phyloP scores from a whole-genome alignment of 2,888 invertebrate species.

The Calliopum simillimum region DNA sequence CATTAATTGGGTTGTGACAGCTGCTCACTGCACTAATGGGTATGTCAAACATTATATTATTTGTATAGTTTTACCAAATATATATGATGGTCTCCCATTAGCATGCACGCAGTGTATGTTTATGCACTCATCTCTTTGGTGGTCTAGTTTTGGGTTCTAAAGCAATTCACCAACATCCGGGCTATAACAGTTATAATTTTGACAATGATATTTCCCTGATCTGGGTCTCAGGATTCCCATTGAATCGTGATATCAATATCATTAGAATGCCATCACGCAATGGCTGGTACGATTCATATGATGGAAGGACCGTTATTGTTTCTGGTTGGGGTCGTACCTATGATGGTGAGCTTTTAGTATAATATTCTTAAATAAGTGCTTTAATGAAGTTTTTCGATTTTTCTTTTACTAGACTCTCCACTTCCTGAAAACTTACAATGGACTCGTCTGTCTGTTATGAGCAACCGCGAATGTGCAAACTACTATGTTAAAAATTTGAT shows the following conservation, averaged over 20 bases:
- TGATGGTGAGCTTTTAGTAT: slow-evolving; percentile 31
- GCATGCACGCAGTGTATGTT: slow-evolving; percentile 49
- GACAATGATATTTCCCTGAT: slow-evolving; percentile 66
- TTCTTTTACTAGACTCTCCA: slow-evolving; percentile 22
- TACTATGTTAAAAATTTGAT: slow-evolving; percentile 46
- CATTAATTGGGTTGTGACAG: slow-evolving; percentile 56
- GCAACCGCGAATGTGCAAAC: slow-evolving; percentile 46
- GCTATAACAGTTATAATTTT: slow-evolving; percentile 54
- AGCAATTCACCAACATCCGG: slow-evolving; percentile 54
- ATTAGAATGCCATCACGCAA: slow-evolving; percentile 42
- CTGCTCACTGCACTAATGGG: slow-evolving; percentile 60
- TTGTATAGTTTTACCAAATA: no score
- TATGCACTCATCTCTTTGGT: slow-evolving; percentile 43
- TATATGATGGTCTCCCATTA: slow-evolving; percentile 18
- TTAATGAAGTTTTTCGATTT: slow-evolving; percentile 9
- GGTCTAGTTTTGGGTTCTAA: slow-evolving; percentile 43
- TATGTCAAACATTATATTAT: slow-evolving; percentile 37
- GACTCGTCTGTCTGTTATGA: slow-evolving; percentile 47
- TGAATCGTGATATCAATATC: slow-evolving; percentile 39
- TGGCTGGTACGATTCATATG: slow-evolving; percentile 42
- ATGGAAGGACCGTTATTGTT: slow-evolving; percentile 48
- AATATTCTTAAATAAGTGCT: background rate
- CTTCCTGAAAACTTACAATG: slow-evolving; percentile 46
- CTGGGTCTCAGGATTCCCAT: slow-evolving; percentile 51
- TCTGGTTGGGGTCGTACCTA: slow-evolving; percentile 59